These are phyloP conservation scores for Propithecus coquereli DNA, from an alignment of 2,113 vertebrate genomes.

Conservation along the genomic window DNA sequence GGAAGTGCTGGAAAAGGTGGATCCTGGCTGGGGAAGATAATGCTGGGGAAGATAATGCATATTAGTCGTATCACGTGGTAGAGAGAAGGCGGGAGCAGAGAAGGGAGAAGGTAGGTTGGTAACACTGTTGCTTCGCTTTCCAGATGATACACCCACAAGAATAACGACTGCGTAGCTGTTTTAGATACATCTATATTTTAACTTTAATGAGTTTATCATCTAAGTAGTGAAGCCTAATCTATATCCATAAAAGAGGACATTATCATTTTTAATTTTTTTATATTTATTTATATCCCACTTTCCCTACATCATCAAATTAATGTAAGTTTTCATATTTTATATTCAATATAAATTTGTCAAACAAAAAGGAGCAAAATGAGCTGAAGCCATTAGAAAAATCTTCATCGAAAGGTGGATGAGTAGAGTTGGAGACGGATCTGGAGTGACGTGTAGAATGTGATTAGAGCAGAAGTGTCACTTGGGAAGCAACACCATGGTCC, in stretches of 20 bases:
- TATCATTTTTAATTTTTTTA: not conserved
- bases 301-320: not conserved
- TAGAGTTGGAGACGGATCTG: not conserved
- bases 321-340: not conserved
- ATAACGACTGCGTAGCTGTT: rapidly evolving
- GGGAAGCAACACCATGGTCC: not conserved
- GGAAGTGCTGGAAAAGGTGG: not conserved
- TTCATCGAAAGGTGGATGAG: rapidly evolving
- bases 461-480: no score
- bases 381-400: not conserved
- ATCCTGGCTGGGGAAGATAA: no score
- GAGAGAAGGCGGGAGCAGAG: not conserved
- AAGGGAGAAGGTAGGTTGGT: not conserved
- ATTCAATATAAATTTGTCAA: not conserved
- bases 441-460: not conserved
- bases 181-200: not conserved
- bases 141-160: no score
- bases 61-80: no score
- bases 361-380: not conserved
- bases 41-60: no score
- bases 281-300: not conserved
- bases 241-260: not conserved
- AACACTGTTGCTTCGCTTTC: not conserved
- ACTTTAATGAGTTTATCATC: not conserved
- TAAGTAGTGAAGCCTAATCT: not conserved